Evolutionary conservation across 2,888 invertebrate genomes (phyloP).

Genomic region (Fissipunctia ypsillon): DNA sequence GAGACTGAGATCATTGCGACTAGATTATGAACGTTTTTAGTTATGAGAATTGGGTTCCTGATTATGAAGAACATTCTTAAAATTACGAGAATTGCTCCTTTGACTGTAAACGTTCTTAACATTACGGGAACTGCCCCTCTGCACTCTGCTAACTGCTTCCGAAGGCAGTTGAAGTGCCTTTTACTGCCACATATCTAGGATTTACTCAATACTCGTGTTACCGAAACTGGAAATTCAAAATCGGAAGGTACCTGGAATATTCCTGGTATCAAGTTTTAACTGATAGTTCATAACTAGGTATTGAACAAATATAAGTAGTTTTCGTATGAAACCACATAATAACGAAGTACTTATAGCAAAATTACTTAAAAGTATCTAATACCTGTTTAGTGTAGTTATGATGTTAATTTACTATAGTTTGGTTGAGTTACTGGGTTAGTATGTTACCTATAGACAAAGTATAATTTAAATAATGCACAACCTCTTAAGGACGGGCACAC

Average conservation of each 20-base stretch:
- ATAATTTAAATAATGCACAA: no score
- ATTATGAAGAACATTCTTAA: no score
- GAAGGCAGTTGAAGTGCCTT: slow-evolving; percentile 7
- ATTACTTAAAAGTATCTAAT: slow-evolving; percentile 24
- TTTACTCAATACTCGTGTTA: slow-evolving; percentile 41
- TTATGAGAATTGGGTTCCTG: no score
- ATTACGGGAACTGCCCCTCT: no score
- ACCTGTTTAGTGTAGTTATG: neutral
- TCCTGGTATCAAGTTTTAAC: slow-evolving; percentile 68
- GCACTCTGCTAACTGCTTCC: slow-evolving; percentile 9
- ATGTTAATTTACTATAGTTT: neutral
- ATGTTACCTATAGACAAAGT: no score
- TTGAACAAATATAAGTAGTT: slow-evolving; percentile 37
- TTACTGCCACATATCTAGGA: slow-evolving; percentile 11
- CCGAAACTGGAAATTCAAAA: slow-evolving; percentile 62
- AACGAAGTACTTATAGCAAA: slow-evolving; percentile 30
- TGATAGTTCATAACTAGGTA: slow-evolving; percentile 39
- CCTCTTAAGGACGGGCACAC: no score
- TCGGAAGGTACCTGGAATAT: slow-evolving; percentile 41
- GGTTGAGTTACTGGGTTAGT: neutral
- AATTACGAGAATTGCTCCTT: no score
- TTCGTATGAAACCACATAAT: slow-evolving; percentile 12
- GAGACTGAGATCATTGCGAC: no score
- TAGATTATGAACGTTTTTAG: no score
- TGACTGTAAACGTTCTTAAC: no score